phyloP scores from a whole-genome alignment of 2,113 vertebrate genomes.

The Apteryx owenii region DNA sequence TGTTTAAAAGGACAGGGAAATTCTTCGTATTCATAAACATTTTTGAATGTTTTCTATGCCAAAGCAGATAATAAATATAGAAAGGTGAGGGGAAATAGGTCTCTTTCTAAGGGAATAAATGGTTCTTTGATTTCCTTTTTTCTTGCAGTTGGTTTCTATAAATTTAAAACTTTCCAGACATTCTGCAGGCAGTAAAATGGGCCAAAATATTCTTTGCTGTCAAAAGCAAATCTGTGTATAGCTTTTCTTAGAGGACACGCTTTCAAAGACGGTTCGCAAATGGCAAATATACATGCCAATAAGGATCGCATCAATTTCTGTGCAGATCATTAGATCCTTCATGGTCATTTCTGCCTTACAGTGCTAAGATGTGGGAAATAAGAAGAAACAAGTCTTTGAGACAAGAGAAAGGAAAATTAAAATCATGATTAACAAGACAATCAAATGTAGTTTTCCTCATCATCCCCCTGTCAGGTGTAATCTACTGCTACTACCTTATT shows the following conservation, averaged over 20 bases:
- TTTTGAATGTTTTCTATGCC: background rate
- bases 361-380: background rate
- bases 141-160: conserved; percentile 58
- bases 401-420: background rate
- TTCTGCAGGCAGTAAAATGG: conserved; percentile 58
- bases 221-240: conserved; percentile 56
- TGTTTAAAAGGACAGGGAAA: background rate
- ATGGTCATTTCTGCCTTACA: conserved; percentile 12
- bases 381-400: background rate
- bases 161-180: conserved; percentile 67
- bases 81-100: conserved; percentile 38
- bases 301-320: conserved; percentile 43
- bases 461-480: background rate
- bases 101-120: conserved; percentile 54
- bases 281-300: conserved; percentile 41
- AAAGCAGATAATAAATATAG: conserved; percentile 14
- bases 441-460: background rate
- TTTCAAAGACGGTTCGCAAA: conserved; percentile 58
- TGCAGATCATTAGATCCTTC: conserved; percentile 31
- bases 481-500: background rate
- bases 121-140: conserved; percentile 62
- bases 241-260: conserved; percentile 13
- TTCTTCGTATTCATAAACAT: background rate
- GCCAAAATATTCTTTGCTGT: conserved; percentile 47
- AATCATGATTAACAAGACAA: background rate